Evolutionary conservation across 1,140 invertebrate species (phyloP), one percentile per base, ranked within the genome.

Genomic region (Heterodera schachtii): DNA sequence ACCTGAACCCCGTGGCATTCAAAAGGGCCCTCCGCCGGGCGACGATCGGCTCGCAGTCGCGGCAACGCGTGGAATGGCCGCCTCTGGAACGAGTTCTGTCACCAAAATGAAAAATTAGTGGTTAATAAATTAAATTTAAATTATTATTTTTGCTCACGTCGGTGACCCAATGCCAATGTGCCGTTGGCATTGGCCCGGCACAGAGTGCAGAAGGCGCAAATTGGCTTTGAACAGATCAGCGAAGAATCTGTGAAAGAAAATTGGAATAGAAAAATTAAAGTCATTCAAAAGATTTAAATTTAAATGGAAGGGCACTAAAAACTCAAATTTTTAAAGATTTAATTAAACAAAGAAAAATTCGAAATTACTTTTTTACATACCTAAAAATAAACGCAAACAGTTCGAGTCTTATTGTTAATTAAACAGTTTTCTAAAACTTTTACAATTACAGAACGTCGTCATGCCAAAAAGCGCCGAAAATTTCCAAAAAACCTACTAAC

Each of bases 61-160:
- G 70, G 9, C 77, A 78, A 16, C 77, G 70, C 47, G 70, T n/a
- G 41, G 52, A 64, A 3, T 64, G 57, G 5, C 57, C 57, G 5
- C 77, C 77, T 31, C 31, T 31, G 66, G 77, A 78, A 43, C 77
- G 77, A 13, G 77, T 78, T 70, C 77, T 78, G 74, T 47, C 11
- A 11, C 19, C 8, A 16, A 60, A 60, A 60, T 8, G n/a, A 11
- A n/a, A 76, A 57, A 78, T 16, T n/a, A n/a, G n/a, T n/a, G n/a
- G n/a, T n/a, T 21, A 69, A 16, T 69, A 7, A 21, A n/a, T 78
- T 6, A n/a, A 41, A 46, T 31, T 21, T 16, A 67, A 77, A 78
- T 16, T 41, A 2, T 44, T 13, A 69, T 41, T 66, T 43, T 21
- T 21, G 8, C 75, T 64, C 16, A 78, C 77, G 77, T 78, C 31